Base-by-base conservation (phyloP, 2,888 invertebrate species). In the Meloe dianella region DNA sequence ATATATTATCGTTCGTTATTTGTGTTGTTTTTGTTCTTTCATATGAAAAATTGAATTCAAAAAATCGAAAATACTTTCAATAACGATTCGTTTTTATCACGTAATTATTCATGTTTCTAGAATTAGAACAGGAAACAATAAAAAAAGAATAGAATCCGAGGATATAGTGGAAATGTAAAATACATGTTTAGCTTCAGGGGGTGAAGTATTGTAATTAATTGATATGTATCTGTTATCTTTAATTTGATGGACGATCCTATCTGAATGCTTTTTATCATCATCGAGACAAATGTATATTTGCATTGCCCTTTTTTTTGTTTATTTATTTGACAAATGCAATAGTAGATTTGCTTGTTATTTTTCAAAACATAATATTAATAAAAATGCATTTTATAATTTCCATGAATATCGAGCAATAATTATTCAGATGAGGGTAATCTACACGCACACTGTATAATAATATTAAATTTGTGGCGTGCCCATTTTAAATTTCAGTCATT, bases 151-250 rank as follows among this genome's bases (percentile, higher is more conserved):
- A 51, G 47, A 20, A 61, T 65, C 30, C 68, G 63, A 65, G 64
- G 68, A 68, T 66, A 68, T 65, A 64, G 66, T 61, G 66, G 61
- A 68, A 68, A 68, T 68, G 68, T 68, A 66, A 68, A 68, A 68
- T 68, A 63, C 66, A 61, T 68, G 68, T 68, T 68, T 64, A 63
- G 51, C 61, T n/a, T 32, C 12, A 63, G 61, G 47, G 22, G 59
- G 61, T 58, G 68, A 57, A 68, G 65, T 66, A 66, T 66, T 68
- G 68, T 66, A 68, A 68, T 68, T 68, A 68, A 51, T 51, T 20
- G 47, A 51, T 51, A 51, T 51, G 22, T 51, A 51, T 51, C 47
- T 51, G 22, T 51, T 51, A 51, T 22, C 20, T 51, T 22, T 51
- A 51, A 51, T 51, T 51, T 51, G 22, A 51, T 51, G 10, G 20